Base-by-base conservation (phyloP, 1,140 invertebrate species). In the Danaus plexippus region DNA sequence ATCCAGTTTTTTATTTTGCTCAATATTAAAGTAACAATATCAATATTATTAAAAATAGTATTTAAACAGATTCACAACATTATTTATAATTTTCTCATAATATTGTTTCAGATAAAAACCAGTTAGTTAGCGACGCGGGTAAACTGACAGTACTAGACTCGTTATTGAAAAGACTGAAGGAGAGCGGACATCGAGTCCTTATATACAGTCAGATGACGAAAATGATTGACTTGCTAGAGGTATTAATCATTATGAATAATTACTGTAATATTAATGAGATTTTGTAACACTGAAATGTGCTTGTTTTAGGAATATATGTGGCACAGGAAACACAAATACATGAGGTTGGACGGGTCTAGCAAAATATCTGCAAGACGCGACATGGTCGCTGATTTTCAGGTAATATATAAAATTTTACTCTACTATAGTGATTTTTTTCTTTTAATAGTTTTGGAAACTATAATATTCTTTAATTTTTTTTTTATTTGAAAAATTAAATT, bases 181-280 rank as follows among this genome's bases (percentile, higher is more conserved):
- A 93, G 56, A 91, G 94, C 63, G 95, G 95, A 0, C 97, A 99
- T 85, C 89, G 97, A 60, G 97, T 98, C 0, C 89, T 99, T 8
- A 96, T 99, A 68, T 99, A 98, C 83, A 98, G 97, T 6, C 97
- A 98, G 86, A 98, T 99, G 96, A 97, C 96, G 0, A 94, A 95
- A 79, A 97, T 98, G 96, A 95, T 99, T 66, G 97, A 99, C 82
- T 87, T 99, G 15, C 81, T 99, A 46, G 96, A 98, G 90, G 97
- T 97, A 18, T 18, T 10, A 43, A 45, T 49, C 22, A 32, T 53
- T 62, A 51, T 12, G 59, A 12, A 15, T 57, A 12, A 32, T 32
- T 32, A 32, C 2, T 32, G 2, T 32, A 3, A 32, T 32, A 32
- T 32, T 32, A 32, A 32, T 32, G 22, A 6, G 5, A 4, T 2